Evolutionary conservation across 2,797 vertebrate species (phyloP).

Genomic region (Melanotaenia parkinsoni): DNA sequence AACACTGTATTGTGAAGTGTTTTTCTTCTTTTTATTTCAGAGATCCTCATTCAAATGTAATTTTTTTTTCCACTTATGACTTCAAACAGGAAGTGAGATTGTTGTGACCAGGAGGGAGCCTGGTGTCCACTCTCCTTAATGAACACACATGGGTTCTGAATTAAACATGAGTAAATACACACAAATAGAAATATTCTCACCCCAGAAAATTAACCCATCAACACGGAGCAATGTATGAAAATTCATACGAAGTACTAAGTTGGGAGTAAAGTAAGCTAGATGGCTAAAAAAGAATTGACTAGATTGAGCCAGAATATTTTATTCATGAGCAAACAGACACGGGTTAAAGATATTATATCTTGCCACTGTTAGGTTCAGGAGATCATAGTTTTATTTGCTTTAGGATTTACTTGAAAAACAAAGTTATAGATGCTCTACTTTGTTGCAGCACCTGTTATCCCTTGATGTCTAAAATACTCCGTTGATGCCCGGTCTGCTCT

Average conservation of each 20-base stretch:
- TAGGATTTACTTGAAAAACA: too few species aligned
- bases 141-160: slow-evolving; percentile 68
- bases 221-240: neutral
- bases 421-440: neutral
- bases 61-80: slow-evolving; percentile 26
- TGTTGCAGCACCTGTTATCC: neutral
- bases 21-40: slow-evolving; percentile 23
- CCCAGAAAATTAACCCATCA: neutral
- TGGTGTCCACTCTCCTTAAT: slow-evolving; percentile 56
- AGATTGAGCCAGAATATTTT: too few species aligned
- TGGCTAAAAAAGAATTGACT: too few species aligned
- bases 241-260: neutral
- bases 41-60: slow-evolving; percentile 42
- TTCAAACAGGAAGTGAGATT: slow-evolving; percentile 26
- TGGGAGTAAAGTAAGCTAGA: too few species aligned
- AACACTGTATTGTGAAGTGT: neutral
- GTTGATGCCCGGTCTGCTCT: neutral
- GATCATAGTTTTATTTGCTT: neutral
- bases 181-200: neutral
- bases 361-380: neutral
- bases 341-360: neutral
- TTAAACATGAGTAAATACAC: slow-evolving; percentile 63
- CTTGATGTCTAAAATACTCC: neutral
- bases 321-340: too few species aligned
- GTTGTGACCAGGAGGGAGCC: slow-evolving; percentile 42